phyloP scores from a whole-genome alignment of 2,797 vertebrate genomes.

The Pipistrellus pipistrellus region DNA sequence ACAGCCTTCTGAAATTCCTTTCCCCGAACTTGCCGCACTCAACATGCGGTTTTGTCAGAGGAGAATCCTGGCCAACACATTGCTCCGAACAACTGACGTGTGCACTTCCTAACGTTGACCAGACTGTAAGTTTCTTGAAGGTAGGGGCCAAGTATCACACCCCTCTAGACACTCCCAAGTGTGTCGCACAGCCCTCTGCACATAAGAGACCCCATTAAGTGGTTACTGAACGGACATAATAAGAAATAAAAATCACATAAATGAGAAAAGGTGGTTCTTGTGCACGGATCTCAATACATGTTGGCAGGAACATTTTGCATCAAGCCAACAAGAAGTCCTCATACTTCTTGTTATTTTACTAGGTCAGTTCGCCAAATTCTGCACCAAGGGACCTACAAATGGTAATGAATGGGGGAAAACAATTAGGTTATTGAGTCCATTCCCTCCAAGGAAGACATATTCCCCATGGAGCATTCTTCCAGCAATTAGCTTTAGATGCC shows the following conservation, averaged over 20 bases:
- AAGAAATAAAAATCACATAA: slow-evolving; percentile 13
- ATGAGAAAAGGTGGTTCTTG: not conserved
- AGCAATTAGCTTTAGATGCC: slow-evolving; percentile 31
- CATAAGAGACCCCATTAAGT: not conserved
- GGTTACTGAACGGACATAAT: not conserved
- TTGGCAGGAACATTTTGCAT: slow-evolving; percentile 29
- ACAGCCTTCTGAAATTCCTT: not conserved
- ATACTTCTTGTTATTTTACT: slow-evolving; percentile 45
- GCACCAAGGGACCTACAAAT: slow-evolving; percentile 22
- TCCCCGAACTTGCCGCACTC: not conserved
- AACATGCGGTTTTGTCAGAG: not conserved
- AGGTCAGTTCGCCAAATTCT: slow-evolving; percentile 23
- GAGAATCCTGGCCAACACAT: not conserved
- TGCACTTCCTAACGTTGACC: not conserved
- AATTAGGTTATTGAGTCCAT: not conserved
- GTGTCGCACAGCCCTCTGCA: not conserved
- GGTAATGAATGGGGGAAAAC: slow-evolving; percentile 46
- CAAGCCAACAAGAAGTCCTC: slow-evolving; percentile 2
- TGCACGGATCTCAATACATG: not conserved
- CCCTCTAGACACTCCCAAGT: not conserved
- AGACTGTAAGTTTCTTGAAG: slow-evolving; percentile 21
- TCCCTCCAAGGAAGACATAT: not conserved
- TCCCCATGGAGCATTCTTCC: slow-evolving; percentile 28
- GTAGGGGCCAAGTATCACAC: not conserved
- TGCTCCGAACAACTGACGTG: not conserved